Percentiles rank a stretch among this genome's conserved stretches.
These are phyloP conservation scores for Bubalus kerabau DNA, from an alignment of 2,113 vertebrate species.

Conservation along the genomic window DNA sequence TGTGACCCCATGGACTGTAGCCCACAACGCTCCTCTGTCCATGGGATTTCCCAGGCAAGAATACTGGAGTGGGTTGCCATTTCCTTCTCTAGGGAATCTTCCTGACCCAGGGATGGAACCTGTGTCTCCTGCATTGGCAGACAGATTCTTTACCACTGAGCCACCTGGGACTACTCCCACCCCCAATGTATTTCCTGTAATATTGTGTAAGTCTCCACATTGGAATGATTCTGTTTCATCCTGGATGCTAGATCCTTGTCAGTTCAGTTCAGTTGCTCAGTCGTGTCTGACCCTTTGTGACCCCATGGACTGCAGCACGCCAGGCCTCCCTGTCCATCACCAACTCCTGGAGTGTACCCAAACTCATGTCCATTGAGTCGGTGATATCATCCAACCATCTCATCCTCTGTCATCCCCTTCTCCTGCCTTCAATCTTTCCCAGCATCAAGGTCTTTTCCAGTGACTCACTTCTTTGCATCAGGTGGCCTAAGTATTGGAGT, in stretches of 20 bases:
- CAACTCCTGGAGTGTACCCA: not conserved
- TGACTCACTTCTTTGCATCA: not conserved
- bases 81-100: not conserved
- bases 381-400: not conserved
- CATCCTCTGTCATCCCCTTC: not conserved
- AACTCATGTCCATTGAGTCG: not conserved
- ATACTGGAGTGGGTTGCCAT: not conserved
- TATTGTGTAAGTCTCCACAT: not conserved
- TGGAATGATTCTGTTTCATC: not conserved
- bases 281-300: rapidly evolving
- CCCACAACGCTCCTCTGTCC: not conserved
- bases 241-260: not conserved
- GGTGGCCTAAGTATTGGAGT: not conserved
- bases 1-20: not conserved
- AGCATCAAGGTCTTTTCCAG: not conserved
- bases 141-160: not conserved
- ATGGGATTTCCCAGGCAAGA: not conserved
- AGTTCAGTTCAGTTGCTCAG: not conserved
- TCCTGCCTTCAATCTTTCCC: not conserved
- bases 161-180: not conserved
- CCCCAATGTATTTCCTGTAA: not conserved
- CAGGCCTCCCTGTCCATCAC: not conserved
- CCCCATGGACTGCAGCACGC: not conserved
- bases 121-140: not conserved
- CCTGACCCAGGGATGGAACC: not conserved